Base-by-base conservation (phyloP, 2,888 invertebrate species). In the Lasioglossum oenotherae region DNA sequence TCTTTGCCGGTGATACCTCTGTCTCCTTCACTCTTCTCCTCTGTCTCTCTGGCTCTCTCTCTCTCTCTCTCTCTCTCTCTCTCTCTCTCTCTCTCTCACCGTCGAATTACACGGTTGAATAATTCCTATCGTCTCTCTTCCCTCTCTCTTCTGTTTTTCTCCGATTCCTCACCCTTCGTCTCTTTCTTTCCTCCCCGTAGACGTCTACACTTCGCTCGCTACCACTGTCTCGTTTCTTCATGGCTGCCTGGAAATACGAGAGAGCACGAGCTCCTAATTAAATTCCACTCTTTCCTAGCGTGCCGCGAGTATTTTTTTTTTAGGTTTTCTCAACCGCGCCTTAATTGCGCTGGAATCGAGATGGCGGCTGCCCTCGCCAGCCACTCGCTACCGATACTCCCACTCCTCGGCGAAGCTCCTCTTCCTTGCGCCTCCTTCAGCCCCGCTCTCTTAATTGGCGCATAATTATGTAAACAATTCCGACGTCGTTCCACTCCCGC, bases 401-500 rank as follows among this genome's bases (percentile, higher is more conserved):
- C 44, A 57, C 81, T 82, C 57, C 57, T 41, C 41, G n/a, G 14
- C 71, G 41, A 23, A 23, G 16, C 80, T 75, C 82, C 74, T 78
- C 74, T 60, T 81, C 46, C 88, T 85, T 78, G 64, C 78, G 81
- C 86, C 91, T 91, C 85, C 88, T 87, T 84, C 85, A 80, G 87
- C 85, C 69, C 86, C 81, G 84, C 85, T 88, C 93, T 92, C 93
- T 93, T 94, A 94, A 94, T 94, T 94, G 94, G 94, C 93, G 92
- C 93, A 93, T 94, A 94, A 94, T 94, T 94, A 94, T 93, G 93
- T 93, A 93, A 94, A 94, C 93, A 94, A 92, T 93, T 92, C 87
- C 84, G 75, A 87, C 88, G 90, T 89, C 91, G 86, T 87, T 82
- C 74, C 67, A 38, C 12, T 44, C 49, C 64, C 71, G 2, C 12